phyloP scores from a whole-genome alignment of 2,888 invertebrate species.

The Bembecia ichneumoniformis region DNA sequence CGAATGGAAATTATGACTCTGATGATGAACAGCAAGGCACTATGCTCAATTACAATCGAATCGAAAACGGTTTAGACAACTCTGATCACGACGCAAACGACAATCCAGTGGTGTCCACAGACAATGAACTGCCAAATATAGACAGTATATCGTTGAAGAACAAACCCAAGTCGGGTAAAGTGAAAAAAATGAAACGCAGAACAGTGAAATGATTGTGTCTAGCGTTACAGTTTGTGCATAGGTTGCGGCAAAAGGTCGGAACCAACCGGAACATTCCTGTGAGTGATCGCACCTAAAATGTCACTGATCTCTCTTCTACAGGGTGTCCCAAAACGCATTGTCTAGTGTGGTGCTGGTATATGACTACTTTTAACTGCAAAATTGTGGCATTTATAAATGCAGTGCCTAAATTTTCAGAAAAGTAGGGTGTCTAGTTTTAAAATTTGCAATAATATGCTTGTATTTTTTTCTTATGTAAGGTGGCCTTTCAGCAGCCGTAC shows the following conservation, averaged over 20 bases:
- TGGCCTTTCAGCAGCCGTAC: no score
- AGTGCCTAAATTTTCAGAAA: no score
- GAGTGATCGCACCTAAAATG: slow-evolving; percentile 49
- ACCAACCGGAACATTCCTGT: slow-evolving; percentile 38
- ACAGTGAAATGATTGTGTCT: slow-evolving; percentile 66
- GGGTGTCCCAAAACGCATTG: no score
- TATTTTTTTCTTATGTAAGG: no score
- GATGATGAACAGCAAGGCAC: slow-evolving; percentile 33
- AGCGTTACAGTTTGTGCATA: slow-evolving; percentile 57
- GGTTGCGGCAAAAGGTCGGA: slow-evolving; percentile 37
- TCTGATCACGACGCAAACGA: slow-evolving; percentile 58
- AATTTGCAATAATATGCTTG: no score
- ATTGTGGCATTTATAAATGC: no score
- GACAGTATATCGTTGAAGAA: slow-evolving; percentile 51
- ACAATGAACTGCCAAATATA: slow-evolving; percentile 44
- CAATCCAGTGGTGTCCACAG: slow-evolving; percentile 30
- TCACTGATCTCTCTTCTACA: slow-evolving; percentile 20
- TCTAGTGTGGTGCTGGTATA: no score
- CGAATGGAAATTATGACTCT: slow-evolving; percentile 52
- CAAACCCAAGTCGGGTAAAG: slow-evolving; percentile 45
- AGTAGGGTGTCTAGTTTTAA: no score
- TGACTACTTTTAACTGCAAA: no score
- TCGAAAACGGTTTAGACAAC: slow-evolving; percentile 54
- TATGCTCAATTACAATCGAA: slow-evolving; percentile 28
- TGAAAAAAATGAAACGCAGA: slow-evolving; percentile 48